A percentile compares a stretch with the other conserved stretches of the same genome.
phyloP scores from a whole-genome alignment of 2,888 invertebrate genomes.

The Drepanosiphum platanoidis region DNA sequence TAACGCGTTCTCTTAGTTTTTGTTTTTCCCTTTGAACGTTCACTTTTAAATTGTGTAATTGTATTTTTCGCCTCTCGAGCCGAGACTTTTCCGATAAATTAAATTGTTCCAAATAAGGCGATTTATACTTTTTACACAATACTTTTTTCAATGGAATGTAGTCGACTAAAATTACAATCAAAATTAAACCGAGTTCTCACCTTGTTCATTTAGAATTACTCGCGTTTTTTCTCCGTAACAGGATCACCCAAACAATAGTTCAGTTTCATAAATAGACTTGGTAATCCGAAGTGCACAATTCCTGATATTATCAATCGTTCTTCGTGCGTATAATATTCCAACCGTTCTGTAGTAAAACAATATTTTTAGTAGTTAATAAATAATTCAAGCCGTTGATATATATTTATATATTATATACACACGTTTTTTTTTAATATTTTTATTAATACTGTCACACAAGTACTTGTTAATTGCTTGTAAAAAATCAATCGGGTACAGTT shows the following conservation, averaged over 20 bases:
- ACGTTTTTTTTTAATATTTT: neutral
- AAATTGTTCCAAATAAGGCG: neutral
- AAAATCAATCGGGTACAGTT: constrained; percentile 25
- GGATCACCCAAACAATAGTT: neutral
- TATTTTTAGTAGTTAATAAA: no score
- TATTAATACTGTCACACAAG: neutral
- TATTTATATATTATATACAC: no score
- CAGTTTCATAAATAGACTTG: constrained; percentile 8
- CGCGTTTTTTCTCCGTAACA: neutral
- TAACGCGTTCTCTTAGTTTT: neutral
- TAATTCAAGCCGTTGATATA: no score
- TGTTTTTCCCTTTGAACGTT: neutral
- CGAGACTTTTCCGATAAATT: neutral
- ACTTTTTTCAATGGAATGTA: neutral
- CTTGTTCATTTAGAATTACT: no score
- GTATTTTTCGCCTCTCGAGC: neutral
- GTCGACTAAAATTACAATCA: neutral
- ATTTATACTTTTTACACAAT: neutral
- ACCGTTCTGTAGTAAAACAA: neutral
- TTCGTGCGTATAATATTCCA: neutral
- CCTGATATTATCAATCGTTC: neutral
- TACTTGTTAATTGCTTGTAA: constrained; percentile 14
- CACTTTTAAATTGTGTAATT: neutral
- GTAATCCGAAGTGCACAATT: constrained; percentile 14
- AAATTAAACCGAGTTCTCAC: no score